phyloP scores from a whole-genome alignment of 2,888 invertebrate species.

The Tetragonisca angustula region DNA sequence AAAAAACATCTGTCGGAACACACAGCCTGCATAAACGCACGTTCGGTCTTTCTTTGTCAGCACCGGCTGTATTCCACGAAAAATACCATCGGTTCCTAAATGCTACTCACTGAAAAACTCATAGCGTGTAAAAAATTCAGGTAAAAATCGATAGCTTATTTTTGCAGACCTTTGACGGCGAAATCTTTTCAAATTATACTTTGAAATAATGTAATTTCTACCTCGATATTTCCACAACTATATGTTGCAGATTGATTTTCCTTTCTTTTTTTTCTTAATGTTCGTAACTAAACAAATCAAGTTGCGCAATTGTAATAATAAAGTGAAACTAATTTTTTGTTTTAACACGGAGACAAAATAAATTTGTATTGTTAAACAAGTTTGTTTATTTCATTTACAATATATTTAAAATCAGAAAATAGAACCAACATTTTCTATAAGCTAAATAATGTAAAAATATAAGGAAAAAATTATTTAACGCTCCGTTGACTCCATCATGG shows the following conservation, averaged over 20 bases:
- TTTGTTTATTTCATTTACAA: too few relatives aligned
- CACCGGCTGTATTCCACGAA: conserved; percentile 32
- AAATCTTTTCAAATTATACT: neutral
- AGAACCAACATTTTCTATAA: too few relatives aligned
- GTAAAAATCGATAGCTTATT: neutral
- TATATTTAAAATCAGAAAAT: too few relatives aligned
- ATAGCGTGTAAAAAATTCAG: neutral
- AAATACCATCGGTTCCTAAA: conserved; percentile 28
- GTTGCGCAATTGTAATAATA: too few relatives aligned
- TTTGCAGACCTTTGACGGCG: neutral
- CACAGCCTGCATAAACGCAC: conserved; percentile 48
- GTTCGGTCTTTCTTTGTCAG: conserved; percentile 41
- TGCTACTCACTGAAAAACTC: conserved; percentile 13
- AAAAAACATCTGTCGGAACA: conserved; percentile 69
- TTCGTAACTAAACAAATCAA: too few relatives aligned
- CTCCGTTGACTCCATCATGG: neutral
- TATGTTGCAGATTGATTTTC: neutral
- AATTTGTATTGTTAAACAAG: too few relatives aligned
- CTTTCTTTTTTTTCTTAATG: neutral
- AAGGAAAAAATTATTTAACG: too few relatives aligned
- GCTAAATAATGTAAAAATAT: too few relatives aligned
- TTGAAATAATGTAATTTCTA: neutral
- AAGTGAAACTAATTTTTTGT: too few relatives aligned
- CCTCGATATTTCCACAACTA: neutral
- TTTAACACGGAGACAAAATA: too few relatives aligned